Conservation (phyloP, 1,140 invertebrate species). For the Aphis gossypii region DNA sequence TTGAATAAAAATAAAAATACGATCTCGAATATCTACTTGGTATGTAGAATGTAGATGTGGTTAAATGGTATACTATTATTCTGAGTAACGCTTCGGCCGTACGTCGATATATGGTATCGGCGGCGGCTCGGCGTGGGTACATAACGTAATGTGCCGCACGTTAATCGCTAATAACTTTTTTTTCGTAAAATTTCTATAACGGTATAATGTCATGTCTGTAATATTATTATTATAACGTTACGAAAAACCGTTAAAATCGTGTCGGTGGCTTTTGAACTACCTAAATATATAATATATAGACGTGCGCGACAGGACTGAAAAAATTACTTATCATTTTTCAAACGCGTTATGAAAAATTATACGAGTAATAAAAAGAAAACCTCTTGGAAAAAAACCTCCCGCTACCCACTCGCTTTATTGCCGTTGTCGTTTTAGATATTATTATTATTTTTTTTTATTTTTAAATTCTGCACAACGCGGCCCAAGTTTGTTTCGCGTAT, state of each 20-base stretch:
- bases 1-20: neutral
- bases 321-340: slow-evolving; percentile 31
- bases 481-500: slow-evolving; percentile 21
- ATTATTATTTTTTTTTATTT: slow-evolving; percentile 22
- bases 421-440: slow-evolving; percentile 17
- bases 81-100: neutral
- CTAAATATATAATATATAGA: neutral
- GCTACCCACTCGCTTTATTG: neutral
- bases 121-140: neutral
- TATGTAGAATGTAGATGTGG: neutral
- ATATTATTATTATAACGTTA: neutral
- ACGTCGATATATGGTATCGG: neutral
- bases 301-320: neutral
- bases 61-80: neutral
- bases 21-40: neutral
- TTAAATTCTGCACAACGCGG: neutral
- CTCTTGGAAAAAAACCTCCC: neutral
- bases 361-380: slow-evolving; percentile 43
- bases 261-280: neutral
- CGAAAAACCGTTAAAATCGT: neutral
- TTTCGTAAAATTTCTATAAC: neutral
- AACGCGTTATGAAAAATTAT: slow-evolving; percentile 1
- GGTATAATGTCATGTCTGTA: no score
- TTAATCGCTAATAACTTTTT: neutral
- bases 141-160: neutral